phyloP scores from a whole-genome alignment of 2,888 invertebrate genomes.

The Catocala fraxini region DNA sequence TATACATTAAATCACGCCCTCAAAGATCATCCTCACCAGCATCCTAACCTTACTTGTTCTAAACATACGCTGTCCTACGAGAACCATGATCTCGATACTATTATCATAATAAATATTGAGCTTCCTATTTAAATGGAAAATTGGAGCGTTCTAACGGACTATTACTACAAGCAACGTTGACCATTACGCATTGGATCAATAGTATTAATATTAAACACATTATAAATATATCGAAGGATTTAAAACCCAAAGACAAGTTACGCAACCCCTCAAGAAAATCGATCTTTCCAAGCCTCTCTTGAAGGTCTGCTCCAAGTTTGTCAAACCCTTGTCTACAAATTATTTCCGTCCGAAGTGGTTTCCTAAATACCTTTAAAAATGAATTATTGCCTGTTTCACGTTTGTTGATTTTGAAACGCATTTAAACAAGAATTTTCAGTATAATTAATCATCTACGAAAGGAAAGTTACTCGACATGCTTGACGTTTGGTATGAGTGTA shows the following conservation, averaged over 20 bases:
- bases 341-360: constrained; percentile 31
- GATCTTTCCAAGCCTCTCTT: constrained; percentile 18
- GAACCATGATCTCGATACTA: too few relatives aligned
- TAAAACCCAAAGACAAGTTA: constrained; percentile 11
- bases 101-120: too few relatives aligned
- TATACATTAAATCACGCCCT: too few relatives aligned
- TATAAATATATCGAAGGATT: constrained; percentile 1
- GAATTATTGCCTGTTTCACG: constrained; percentile 18
- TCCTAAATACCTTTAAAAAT: constrained; percentile 30
- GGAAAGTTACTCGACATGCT: too few relatives aligned
- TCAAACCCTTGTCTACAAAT: constrained; percentile 30
- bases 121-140: too few relatives aligned
- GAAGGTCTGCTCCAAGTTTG: constrained; percentile 18
- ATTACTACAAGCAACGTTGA: background rate
- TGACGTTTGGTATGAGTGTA: too few relatives aligned
- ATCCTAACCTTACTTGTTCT: too few relatives aligned
- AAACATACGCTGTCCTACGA: too few relatives aligned
- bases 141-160: background rate
- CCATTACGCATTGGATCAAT: background rate
- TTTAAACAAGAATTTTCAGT: too few relatives aligned
- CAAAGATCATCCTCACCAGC: too few relatives aligned
- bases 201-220: constrained; percentile 1
- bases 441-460: too few relatives aligned
- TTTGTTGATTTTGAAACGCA: constrained; percentile 19
- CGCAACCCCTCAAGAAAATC: constrained; percentile 10